Evolutionary conservation across 2,797 vertebrate genomes (phyloP).

Genomic region (Hydrolagus colliei): DNA sequence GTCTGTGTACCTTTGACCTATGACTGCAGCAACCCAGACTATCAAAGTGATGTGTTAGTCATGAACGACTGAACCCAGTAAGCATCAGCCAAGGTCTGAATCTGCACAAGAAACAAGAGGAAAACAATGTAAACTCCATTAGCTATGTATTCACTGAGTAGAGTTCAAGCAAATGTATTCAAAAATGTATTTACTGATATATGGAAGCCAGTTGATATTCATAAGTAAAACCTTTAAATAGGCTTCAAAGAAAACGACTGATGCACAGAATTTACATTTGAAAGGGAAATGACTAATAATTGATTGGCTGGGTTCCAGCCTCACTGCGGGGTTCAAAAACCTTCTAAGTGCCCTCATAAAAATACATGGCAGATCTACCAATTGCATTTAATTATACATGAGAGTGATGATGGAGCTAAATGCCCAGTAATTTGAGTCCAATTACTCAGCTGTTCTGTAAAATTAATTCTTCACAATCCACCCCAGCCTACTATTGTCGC

Average conservation of each 20-base stretch:
- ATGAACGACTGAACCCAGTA: neutral
- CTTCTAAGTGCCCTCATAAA: conserved; percentile 67
- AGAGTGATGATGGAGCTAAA: conserved; percentile 69
- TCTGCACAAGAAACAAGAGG: no score
- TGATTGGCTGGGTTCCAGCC: conserved; percentile 60
- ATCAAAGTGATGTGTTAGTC: neutral
- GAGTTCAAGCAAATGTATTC: neutral
- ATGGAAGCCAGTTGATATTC: neutral
- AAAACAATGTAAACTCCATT: neutral
- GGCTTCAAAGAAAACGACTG: conserved; percentile 43
- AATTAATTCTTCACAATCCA: conserved; percentile 64
- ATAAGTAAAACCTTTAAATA: conserved; percentile 16
- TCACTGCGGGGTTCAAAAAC: conserved; percentile 65
- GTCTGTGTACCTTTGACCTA: neutral
- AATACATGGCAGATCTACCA: conserved; percentile 68
- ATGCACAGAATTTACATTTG: conserved; percentile 60
- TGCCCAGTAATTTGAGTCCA: conserved; percentile 67
- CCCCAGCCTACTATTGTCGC: no score
- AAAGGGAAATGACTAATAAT: conserved; percentile 67
- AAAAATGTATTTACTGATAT: neutral
- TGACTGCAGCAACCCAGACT: neutral
- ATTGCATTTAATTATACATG: conserved; percentile 73
- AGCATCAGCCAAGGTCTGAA: neutral
- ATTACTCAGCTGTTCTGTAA: conserved; percentile 72
- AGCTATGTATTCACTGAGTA: neutral